Conservation (phyloP, 2,113 vertebrate genomes). For the Eupsittula cactorum region DNA sequence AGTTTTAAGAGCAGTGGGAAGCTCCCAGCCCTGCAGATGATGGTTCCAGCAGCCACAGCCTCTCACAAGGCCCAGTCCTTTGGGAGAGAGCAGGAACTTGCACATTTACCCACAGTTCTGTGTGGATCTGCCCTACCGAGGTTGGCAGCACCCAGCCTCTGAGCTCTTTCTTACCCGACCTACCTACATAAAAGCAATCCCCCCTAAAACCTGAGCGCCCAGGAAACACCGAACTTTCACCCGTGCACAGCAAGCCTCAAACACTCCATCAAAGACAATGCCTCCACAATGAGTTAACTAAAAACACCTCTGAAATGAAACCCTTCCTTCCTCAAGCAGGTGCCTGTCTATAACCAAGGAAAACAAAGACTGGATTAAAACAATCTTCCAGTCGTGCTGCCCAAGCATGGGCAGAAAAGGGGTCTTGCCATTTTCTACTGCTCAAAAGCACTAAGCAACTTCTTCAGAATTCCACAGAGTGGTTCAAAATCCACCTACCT, state of each 20-base stretch:
- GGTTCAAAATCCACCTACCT: not conserved
- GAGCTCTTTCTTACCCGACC: not conserved
- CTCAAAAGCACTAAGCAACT: not conserved
- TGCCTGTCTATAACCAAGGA: not conserved
- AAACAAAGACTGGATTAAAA: not conserved
- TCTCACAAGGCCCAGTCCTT: not conserved
- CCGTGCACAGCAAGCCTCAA: not conserved
- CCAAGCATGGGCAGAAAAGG: not conserved
- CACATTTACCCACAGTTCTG: not conserved
- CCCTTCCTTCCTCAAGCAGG: not conserved
- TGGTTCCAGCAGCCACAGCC: not conserved
- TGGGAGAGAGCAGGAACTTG: too few species aligned
- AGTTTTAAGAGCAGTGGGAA: not conserved
- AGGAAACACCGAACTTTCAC: not conserved
- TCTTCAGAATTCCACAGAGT: not conserved
- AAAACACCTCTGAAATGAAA: not conserved
- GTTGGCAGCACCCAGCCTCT: not conserved
- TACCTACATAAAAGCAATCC: not conserved
- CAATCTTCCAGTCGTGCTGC: not conserved
- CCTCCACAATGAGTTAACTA: not conserved
- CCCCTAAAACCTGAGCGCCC: not conserved
- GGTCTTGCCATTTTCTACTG: not conserved
- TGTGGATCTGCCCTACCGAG: not conserved
- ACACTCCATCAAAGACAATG: not conserved
- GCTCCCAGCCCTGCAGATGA: not conserved